Base-by-base conservation (phyloP, 2,113 vertebrate genomes). In the Mandrillus leucophaeus region DNA sequence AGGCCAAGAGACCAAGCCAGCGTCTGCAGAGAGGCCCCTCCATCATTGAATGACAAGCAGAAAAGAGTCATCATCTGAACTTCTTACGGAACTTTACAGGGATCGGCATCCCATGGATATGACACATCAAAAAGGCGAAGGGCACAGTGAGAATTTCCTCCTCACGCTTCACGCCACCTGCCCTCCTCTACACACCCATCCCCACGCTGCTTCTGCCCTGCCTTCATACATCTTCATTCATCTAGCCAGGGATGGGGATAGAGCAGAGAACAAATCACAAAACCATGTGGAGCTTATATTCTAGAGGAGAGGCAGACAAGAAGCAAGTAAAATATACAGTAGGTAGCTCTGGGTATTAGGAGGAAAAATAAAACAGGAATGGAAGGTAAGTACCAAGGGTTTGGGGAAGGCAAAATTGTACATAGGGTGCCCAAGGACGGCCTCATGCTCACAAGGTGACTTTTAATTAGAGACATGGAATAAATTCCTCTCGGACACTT, bases 81-180 rank as follows among this genome's bases (percentile, higher is more conserved):
- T 43, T 48, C 88, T 66, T 84, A 35, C 40, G 17, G 43, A 76
- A 81, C 76, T n/a, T 8, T 2, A 6, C 0, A 55, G 32, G 50
- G 50, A 8, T 16, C 72, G 22, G 52, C 50, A 72, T 30, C 66
- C 5, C 22, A 38, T 1, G n/a, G 64, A 8, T 8, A 61, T 16
- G 0, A 8, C n/a, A 48, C 27, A 87, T 48, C 78, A 22, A 35
- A 76, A 45, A 8, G 52, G 40, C 1, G 8, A 66, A 5, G 22
- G 9, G 5, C 17, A 0, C 0, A 38, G 52, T 35, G 38, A 43
- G 2, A 12, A 10, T 27, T 18, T 27, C 4, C 35, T 84, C 9
- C 0, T 59, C 27, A n/a, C 2, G 0, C 18, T 32, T 10, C 4
- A 9, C 0, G 0, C 8, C 64, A 22, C 17, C 30, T 13, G n/a